A percentile compares a stretch with the other conserved stretches of the same genome.
These are phyloP conservation scores for Gallinago undulata DNA, from an alignment of 2,113 vertebrate species.

Conservation along the genomic window DNA sequence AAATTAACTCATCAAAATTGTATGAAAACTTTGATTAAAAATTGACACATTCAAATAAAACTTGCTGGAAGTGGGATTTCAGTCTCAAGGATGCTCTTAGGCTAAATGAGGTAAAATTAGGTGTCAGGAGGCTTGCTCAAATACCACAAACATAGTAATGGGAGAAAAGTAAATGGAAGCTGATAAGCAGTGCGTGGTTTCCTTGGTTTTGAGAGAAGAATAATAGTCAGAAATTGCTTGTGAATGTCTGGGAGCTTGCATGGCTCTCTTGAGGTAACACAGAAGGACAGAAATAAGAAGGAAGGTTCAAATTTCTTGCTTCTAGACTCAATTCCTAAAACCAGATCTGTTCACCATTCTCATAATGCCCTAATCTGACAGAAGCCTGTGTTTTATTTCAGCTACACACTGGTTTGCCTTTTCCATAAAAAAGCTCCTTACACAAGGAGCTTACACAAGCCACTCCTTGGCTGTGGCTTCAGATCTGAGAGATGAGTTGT, in stretches of 20 bases:
- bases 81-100: neutral
- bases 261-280: neutral
- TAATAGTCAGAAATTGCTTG: neutral
- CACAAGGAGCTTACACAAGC: too few relatives aligned
- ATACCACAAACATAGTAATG: neutral
- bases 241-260: neutral
- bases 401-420: neutral
- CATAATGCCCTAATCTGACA: neutral
- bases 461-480: neutral
- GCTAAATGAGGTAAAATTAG: neutral
- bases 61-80: neutral
- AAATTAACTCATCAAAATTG: conserved; percentile 3
- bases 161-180: neutral
- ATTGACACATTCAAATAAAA: neutral
- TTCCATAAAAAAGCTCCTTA: neutral
- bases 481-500: neutral
- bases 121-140: neutral
- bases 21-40: conserved; percentile 10
- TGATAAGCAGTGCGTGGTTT: neutral
- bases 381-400: neutral
- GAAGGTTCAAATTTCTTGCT: neutral
- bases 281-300: neutral
- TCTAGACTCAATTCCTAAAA: neutral
- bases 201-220: neutral
- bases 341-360: neutral